These are phyloP conservation scores for Potorous gilbertii DNA, from an alignment of 2,797 vertebrate genomes.

Conservation along the genomic window DNA sequence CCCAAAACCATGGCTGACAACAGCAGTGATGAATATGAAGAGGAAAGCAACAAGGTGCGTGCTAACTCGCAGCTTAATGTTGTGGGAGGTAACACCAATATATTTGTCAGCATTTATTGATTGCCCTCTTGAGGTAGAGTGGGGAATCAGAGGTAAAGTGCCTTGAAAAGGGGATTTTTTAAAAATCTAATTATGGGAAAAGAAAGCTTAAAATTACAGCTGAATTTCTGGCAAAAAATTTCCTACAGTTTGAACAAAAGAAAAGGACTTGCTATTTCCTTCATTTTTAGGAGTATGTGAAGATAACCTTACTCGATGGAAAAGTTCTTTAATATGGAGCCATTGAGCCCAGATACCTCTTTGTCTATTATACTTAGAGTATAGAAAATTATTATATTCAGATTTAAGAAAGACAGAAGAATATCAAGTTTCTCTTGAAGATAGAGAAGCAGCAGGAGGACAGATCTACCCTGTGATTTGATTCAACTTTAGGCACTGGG, in stretches of 20 bases:
- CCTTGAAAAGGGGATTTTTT: conserved; percentile 22
- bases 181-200: conserved; percentile 10
- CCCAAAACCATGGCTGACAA: conserved; percentile 84
- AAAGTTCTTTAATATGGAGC: conserved; percentile 47
- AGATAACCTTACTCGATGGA: conserved; percentile 36
- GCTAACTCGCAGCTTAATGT: background rate
- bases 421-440: background rate
- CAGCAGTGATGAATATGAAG: conserved; percentile 88
- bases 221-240: conserved; percentile 32
- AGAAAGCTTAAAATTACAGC: background rate
- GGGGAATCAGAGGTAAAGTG: background rate
- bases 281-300: conserved; percentile 8
- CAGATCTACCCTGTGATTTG: background rate
- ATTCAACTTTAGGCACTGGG: background rate
- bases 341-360: conserved; percentile 9
- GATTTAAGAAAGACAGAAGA: background rate
- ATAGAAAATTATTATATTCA: conserved; percentile 6
- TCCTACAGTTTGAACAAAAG: conserved; percentile 11
- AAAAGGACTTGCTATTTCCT: conserved; percentile 2
- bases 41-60: conserved; percentile 82
- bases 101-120: conserved; percentile 17
- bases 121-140: conserved; percentile 2
- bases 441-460: background rate
- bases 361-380: background rate
- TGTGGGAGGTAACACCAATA: background rate